A percentile compares a stretch with the other conserved stretches of the same genome.
Evolutionary conservation across 2,113 vertebrate species (phyloP).

Genomic region (Limnothrissa miodon): DNA sequence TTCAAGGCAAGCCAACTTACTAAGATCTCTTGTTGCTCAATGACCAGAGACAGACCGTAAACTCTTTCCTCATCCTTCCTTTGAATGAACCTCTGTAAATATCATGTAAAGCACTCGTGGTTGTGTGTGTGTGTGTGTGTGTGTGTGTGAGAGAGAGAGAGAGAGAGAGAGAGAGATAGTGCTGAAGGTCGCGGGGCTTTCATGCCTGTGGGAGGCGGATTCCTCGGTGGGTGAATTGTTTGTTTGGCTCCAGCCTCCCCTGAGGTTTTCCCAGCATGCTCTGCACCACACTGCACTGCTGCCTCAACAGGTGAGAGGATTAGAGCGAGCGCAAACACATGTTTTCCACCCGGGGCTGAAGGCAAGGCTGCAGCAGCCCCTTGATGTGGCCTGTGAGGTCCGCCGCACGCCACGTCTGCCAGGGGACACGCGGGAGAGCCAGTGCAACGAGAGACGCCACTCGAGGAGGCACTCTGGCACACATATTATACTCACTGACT

Average conservation of each 20-base stretch:
- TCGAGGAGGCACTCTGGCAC: neutral
- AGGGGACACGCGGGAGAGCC: slow-evolving; percentile 37
- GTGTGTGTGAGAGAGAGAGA: too few relatives aligned
- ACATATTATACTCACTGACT: neutral
- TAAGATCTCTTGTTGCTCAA: neutral
- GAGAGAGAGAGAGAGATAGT: neutral
- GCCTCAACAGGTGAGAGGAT: slow-evolving; percentile 56
- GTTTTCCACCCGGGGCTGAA: slow-evolving; percentile 46
- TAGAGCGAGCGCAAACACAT: slow-evolving; percentile 53
- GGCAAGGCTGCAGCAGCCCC: slow-evolving; percentile 37
- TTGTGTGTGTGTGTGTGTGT: neutral
- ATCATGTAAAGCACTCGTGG: neutral
- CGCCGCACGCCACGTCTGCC: slow-evolving; percentile 46
- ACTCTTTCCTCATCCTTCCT: neutral
- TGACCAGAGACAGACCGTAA: neutral
- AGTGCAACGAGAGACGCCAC: neutral
- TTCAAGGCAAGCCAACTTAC: neutral
- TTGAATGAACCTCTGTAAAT: neutral
- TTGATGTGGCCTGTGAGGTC: slow-evolving; percentile 26
- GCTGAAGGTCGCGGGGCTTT: neutral
- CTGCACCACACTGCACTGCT: neutral
- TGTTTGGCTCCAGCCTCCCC: slow-evolving; percentile 18
- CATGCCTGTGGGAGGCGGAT: neutral
- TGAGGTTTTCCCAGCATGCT: slow-evolving; percentile 26
- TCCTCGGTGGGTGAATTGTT: slow-evolving; percentile 21